Conservation (phyloP, 2,113 vertebrate genomes). For the Pleuronectes platessa region DNA sequence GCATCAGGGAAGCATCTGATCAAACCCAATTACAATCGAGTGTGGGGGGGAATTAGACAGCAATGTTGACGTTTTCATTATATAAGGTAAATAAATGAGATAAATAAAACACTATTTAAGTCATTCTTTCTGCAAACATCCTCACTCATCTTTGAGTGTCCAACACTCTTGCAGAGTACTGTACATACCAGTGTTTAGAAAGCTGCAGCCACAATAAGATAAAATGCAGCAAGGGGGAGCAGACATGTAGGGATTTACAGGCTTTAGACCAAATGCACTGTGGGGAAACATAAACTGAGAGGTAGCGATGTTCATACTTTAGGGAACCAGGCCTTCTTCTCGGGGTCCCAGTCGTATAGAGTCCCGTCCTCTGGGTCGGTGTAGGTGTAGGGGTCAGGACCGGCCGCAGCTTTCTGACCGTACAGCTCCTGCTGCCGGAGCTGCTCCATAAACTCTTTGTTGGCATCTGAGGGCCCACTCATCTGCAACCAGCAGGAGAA, state of each 20-base stretch:
- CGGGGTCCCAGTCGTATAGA: constrained; percentile 93
- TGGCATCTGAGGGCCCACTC: constrained; percentile 74
- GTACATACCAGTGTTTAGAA: no score
- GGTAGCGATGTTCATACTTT: constrained; percentile 81
- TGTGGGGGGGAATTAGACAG: no score
- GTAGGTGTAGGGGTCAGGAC: constrained; percentile 82
- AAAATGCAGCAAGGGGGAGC: not conserved
- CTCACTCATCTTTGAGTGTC: no score
- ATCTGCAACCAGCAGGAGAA: constrained; percentile 58
- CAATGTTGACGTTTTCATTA: no score
- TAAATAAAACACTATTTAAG: no score
- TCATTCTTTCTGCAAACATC: no score
- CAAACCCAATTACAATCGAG: no score
- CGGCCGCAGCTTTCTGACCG: constrained; percentile 65
- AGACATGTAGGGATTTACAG: not conserved
- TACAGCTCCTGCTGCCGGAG: constrained; percentile 91
- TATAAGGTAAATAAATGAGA: no score
- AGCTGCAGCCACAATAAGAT: not conserved
- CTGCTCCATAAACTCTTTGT: constrained; percentile 92
- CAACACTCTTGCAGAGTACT: no score
- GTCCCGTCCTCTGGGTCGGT: constrained; percentile 89
- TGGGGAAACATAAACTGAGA: not conserved
- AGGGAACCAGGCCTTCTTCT: constrained; percentile 96
- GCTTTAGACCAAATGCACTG: not conserved
- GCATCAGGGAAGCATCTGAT: no score